Evolutionary conservation across 2,797 vertebrate genomes (phyloP), one percentile per base, ranked within the genome.

Genomic region (Dryobates pubescens): DNA sequence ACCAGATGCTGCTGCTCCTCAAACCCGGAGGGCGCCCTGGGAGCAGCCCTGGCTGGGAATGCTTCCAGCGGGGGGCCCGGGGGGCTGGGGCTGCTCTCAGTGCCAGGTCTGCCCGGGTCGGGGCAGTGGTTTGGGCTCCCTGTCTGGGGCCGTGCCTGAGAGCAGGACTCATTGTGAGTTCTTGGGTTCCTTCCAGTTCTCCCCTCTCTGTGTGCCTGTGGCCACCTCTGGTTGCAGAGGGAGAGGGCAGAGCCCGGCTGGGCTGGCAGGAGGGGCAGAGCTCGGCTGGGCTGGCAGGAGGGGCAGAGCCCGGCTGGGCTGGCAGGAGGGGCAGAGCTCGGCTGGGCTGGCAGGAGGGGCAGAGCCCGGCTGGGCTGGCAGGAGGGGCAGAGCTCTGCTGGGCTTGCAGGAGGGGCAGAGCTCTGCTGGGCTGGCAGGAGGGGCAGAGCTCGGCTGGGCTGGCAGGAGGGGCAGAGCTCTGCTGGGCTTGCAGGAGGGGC

Each of bases 41-140:
- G 84, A 94, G 94, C 93, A 93, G 93, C 85, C 86, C 5, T 85
- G 93, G 76, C 93, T 92, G 89, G 90, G 88, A 84, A 69, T 86
- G 94, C 92, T 94, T 94, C 87, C 93, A 91, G 36, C 86, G 87
- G 90, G 86, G 67, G 90, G 3, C 29, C 87, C 71, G 43, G 0
- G 80, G 73, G 91, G 63, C 88, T 58, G 0, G 65, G 84, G 71
- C 89, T 90, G 89, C 14, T 10, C 4, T 30, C 9, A 0, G 75
- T 71, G 93, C 95, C 94, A 84, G 47, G 72, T 43, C 89, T 59
- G n/a, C 45, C 58, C 71, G 8, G 59, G 62, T 78, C 79, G 0
- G 22, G 1, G 0, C 24, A 72, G 0, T 32, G 72, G 4, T 11
- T 19, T 7, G 59, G 74, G 53, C 34, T 47, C 45, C 45, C 45